Base-by-base conservation (phyloP, 35 echinoderm and acorn worm species). In the Lytechinus pictus region DNA sequence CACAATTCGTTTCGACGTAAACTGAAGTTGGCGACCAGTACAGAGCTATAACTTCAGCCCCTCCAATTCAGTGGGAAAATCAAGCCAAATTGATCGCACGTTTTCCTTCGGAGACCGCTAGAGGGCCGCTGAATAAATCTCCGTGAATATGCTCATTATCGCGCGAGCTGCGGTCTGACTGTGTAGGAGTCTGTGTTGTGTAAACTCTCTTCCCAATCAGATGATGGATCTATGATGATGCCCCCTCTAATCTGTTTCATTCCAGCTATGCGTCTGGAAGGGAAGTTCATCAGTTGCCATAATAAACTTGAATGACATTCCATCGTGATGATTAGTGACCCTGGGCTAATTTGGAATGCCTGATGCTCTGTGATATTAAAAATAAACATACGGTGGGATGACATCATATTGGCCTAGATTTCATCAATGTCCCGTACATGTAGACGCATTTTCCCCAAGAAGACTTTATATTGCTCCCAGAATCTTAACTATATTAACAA, bases 231-330 rank as follows among this genome's bases (percentile, higher is more conserved):
- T 24, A 14, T 16, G 14, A 16, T 79, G 66, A 24, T 79, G 66
- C 66, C 66, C 21, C 66, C 0, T 44, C 33, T 44, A 79, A 79
- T 24, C 66, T 79, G 21, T 79, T n/a, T 79, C 66, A 79, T 79
- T 19, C 0, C 13, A 71, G 5, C 5, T 71, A 89, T 89, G 28
- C 11, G 87, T 53, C 28, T 44, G 87, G 28, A 8, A 52, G 87
- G 11, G 87, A 33, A 33, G 61, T 19, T 71, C 66, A 52, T 90
- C 27, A 90, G 88, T 90, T 33, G 88, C 52, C 28, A 90, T 90
- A 52, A 90, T 90, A 90, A 90, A 90, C 88, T 52, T 90, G 29
- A 27, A 52, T 90, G 28, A 51, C 28, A 90, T 90, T 52, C 88
- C 28, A 12, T 90, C 9, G 27, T 90, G 88, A 44, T 90, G 88